Evolutionary conservation across 2,113 vertebrate species (phyloP).

Genomic region (Cyanoramphus novaezelandiae): DNA sequence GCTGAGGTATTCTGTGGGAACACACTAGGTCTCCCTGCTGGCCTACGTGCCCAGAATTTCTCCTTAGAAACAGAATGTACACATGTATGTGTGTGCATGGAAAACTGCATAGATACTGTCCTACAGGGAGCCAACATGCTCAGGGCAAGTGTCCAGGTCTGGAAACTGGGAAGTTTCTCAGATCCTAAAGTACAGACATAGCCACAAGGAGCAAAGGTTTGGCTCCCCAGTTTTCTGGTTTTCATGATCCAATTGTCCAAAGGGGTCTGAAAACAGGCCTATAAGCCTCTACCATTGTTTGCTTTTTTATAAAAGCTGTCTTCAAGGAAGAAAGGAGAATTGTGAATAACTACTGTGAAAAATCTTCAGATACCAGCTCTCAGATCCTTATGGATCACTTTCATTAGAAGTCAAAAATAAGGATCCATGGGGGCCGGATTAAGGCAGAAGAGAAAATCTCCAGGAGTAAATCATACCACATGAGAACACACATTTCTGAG

Average conservation of each 20-base stretch:
- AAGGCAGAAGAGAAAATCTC: not conserved
- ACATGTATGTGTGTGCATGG: fast-evolving
- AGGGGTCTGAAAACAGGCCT: not conserved
- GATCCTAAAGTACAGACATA: slow-evolving; percentile 47
- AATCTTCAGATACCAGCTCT: not conserved
- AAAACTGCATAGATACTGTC: slow-evolving; percentile 31
- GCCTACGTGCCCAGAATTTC: not conserved
- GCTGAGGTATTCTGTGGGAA: not conserved
- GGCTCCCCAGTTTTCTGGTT: not conserved
- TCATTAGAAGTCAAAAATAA: not conserved
- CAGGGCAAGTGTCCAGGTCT: slow-evolving; percentile 19
- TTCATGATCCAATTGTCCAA: slow-evolving; percentile 5
- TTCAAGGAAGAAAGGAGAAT: not conserved
- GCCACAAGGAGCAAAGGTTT: not conserved
- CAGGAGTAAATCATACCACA: not conserved
- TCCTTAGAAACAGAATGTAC: not conserved
- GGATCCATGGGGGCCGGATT: not conserved
- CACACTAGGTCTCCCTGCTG: not conserved
- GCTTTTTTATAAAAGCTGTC: not conserved
- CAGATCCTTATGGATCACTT: not conserved
- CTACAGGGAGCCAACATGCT: not conserved
- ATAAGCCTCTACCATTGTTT: not conserved
- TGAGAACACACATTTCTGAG: not conserved
- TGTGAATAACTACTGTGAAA: not conserved
- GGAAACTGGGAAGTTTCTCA: slow-evolving; percentile 57